These are phyloP conservation scores for Pipra filicauda DNA, from an alignment of 2,113 vertebrate genomes.

Conservation along the genomic window DNA sequence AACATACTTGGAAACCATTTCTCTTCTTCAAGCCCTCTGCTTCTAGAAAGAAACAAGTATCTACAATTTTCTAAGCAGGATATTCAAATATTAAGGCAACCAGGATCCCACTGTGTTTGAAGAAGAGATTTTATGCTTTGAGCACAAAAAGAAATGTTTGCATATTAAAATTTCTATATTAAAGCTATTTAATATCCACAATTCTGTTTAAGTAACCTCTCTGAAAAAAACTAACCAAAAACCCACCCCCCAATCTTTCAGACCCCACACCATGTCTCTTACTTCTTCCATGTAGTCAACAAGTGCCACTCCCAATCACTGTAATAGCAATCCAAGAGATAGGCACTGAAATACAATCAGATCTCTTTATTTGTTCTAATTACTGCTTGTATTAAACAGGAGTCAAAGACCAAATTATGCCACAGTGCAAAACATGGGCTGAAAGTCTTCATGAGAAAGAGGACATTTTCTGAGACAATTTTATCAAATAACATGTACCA, in stretches of 20 bases:
- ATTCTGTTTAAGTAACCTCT: background rate
- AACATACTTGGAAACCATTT: background rate
- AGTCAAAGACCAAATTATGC: background rate
- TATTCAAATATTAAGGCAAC: background rate
- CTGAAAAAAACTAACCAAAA: background rate
- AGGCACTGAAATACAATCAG: background rate
- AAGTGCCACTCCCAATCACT: background rate
- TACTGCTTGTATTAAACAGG: background rate
- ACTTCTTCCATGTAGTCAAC: background rate
- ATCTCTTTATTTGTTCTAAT: background rate
- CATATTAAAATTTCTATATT: background rate
- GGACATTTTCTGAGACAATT: background rate
- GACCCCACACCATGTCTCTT: accelerated
- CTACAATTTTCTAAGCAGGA: background rate
- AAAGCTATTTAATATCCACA: background rate
- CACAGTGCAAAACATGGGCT: background rate
- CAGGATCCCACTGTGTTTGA: background rate
- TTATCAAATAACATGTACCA: background rate
- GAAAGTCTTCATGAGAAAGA: background rate
- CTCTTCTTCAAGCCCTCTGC: background rate
- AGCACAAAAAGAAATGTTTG: background rate
- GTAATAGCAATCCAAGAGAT: background rate
- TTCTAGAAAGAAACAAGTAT: background rate
- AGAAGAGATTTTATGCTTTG: background rate
- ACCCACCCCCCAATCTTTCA: background rate